Base-by-base conservation (phyloP, 2,113 vertebrate species). In the Epinephelus fuscoguttatus region DNA sequence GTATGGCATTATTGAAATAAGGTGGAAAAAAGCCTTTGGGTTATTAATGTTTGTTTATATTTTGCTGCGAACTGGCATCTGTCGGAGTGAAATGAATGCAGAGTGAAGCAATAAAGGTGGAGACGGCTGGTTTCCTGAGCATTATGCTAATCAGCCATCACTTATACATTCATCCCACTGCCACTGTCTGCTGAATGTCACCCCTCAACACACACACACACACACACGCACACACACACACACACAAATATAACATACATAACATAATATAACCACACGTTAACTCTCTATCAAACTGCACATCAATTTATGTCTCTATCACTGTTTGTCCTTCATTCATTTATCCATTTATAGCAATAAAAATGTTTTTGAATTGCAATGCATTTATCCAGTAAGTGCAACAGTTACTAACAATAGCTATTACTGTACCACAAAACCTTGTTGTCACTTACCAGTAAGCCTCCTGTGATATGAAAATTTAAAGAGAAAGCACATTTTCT, bases 11-110 rank as follows among this genome's bases (percentile, higher is more conserved):
- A 90, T 91, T 89, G 82, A 86, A 91, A 88, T 77, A 71, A 84
- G 64, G 76, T 69, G 53, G 55, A 45, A 80, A 71, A 82, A 80
- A 81, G 70, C 85, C 78, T 85, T 79, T 85, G 77, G 86, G 82
- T 90, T 92, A 91, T 91, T 89, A 91, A 88, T 89, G 83, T 92
- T 93, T 91, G 91, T 91, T 94, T 92, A 85, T 89, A 88, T 90
- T 89, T 89, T 71, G 71, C 75, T 84, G 71, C 55, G 50, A 80
- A 88, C 70, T 40, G 86, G 81, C 75, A 71, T 85, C 81, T 88
- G 91, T 68, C 57, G 69, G 71, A 73, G 66, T 75, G 85, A 85
- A 91, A 90, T 90, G 80, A 92, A 90, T 90, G 88, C 86, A 82
- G 88, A 89, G 90, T 74, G 85, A 92, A 91, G 88, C 89, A 94